phyloP scores from a whole-genome alignment of 2,888 invertebrate species.

The Ectropis crepuscularia region DNA sequence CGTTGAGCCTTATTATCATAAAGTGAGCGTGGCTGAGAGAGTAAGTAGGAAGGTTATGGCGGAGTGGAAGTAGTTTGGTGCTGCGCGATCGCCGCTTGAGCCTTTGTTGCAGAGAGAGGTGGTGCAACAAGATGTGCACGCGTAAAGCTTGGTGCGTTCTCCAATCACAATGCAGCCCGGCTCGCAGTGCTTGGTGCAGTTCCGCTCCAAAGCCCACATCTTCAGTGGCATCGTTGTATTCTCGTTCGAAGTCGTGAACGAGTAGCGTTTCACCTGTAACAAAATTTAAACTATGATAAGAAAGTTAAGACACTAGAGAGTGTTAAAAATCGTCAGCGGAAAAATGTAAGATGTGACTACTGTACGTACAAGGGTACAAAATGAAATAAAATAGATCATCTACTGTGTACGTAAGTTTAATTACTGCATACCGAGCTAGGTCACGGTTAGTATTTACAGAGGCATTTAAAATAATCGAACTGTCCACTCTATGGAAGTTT shows the following conservation, averaged over 20 bases:
- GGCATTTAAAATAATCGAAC: not conserved
- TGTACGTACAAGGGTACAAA: no score
- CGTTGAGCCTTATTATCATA: constrained; percentile 22
- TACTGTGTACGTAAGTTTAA: no score
- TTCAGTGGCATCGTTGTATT: constrained; percentile 89
- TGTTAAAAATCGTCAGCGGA: no score
- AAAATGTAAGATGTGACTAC: no score
- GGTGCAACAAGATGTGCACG: constrained; percentile 94
- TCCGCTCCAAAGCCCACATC: constrained; percentile 93
- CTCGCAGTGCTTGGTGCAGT: constrained; percentile 93
- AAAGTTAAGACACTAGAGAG: no score
- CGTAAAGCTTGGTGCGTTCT: constrained; percentile 93
- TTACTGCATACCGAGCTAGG: not conserved
- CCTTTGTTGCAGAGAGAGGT: constrained; percentile 92
- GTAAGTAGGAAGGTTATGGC: constrained; percentile 8
- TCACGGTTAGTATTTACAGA: not conserved
- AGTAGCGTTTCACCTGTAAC: constrained; percentile 90
- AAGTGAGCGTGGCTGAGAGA: not conserved
- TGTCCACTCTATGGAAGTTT: not conserved
- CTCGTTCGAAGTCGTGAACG: constrained; percentile 93
- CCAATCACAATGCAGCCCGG: constrained; percentile 95
- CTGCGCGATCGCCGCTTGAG: constrained; percentile 67
- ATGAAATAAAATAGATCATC: no score
- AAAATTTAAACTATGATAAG: not conserved
- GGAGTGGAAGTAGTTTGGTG: constrained; percentile 1